A percentile compares a stretch with the other conserved stretches of the same genome.
phyloP scores from a whole-genome alignment of 2,888 invertebrate species.

The Lepidocyrtinus sp. region DNA sequence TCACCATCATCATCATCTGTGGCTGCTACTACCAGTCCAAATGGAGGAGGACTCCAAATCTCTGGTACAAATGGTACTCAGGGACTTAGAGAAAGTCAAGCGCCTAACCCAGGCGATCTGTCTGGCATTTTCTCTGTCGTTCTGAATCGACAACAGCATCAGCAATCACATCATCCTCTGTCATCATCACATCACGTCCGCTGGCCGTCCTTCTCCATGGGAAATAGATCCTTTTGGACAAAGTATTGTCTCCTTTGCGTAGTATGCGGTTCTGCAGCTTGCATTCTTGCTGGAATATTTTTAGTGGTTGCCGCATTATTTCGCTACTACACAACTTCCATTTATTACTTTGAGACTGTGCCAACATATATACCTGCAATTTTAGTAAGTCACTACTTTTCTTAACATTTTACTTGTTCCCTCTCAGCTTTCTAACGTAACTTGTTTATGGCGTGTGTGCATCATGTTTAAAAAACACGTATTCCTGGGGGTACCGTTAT shows the following conservation, averaged over 20 bases:
- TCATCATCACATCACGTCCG: slow-evolving; percentile 55
- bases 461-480: neutral
- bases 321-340: slow-evolving; percentile 83
- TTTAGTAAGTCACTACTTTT: slow-evolving; percentile 79
- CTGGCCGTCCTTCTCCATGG: slow-evolving; percentile 64
- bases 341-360: slow-evolving; percentile 87
- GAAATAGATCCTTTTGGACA: slow-evolving; percentile 66
- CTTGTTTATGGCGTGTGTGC: neutral
- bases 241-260: slow-evolving; percentile 89
- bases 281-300: slow-evolving; percentile 83
- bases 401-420: too few species aligned
- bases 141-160: slow-evolving; percentile 53
- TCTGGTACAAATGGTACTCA: slow-evolving; percentile 24
- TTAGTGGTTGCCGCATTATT: slow-evolving; percentile 86
- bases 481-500: neutral
- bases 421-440: too few species aligned
- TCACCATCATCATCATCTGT: slow-evolving; percentile 19
- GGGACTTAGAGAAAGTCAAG: slow-evolving; percentile 40
- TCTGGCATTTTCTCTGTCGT: slow-evolving; percentile 63
- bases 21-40: neutral
- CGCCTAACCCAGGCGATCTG: slow-evolving; percentile 54
- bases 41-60: slow-evolving; percentile 24
- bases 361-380: slow-evolving; percentile 95
- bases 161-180: slow-evolving; percentile 41
- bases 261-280: slow-evolving; percentile 84